Conservation (phyloP, 2,888 invertebrate species). For the Nemoura dubitans region DNA sequence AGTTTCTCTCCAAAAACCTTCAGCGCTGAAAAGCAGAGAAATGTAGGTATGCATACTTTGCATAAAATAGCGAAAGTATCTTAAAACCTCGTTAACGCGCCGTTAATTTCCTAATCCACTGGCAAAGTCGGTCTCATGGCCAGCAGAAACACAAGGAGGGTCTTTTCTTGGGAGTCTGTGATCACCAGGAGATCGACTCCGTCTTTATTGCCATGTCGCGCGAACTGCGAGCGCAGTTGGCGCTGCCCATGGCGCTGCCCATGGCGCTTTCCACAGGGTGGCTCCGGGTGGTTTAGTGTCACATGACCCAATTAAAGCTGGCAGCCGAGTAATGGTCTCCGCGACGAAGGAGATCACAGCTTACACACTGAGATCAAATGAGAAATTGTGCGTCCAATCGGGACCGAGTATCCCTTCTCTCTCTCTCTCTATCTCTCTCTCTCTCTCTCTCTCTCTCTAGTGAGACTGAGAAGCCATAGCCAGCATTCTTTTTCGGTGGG, state of each 20-base stretch:
- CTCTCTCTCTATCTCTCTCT: neutral
- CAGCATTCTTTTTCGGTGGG: neutral
- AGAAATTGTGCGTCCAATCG: neutral
- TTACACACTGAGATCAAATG: slow-evolving; percentile 2
- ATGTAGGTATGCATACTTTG: too few relatives aligned
- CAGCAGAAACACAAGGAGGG: neutral
- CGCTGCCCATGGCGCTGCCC: too few relatives aligned
- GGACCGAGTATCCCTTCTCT: slow-evolving; percentile 1
- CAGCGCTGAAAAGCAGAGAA: too few relatives aligned
- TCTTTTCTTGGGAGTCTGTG: too few relatives aligned
- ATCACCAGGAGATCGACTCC: neutral
- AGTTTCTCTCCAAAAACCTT: too few relatives aligned
- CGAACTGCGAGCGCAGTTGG: neutral
- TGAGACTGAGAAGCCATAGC: neutral
- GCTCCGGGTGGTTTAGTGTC: neutral
- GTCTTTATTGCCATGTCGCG: neutral
- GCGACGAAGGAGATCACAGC: neutral
- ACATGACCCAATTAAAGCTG: slow-evolving; percentile 36
- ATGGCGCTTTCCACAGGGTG: neutral
- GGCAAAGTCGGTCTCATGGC: neutral
- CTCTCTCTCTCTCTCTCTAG: neutral
- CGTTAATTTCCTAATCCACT: neutral
- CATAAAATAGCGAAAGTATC: too few relatives aligned
- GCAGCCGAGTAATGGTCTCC: slow-evolving; percentile 21
- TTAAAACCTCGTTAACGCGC: too few relatives aligned